Conservation (phyloP, 1,140 invertebrate species). For the Magallana ariakensis region DNA sequence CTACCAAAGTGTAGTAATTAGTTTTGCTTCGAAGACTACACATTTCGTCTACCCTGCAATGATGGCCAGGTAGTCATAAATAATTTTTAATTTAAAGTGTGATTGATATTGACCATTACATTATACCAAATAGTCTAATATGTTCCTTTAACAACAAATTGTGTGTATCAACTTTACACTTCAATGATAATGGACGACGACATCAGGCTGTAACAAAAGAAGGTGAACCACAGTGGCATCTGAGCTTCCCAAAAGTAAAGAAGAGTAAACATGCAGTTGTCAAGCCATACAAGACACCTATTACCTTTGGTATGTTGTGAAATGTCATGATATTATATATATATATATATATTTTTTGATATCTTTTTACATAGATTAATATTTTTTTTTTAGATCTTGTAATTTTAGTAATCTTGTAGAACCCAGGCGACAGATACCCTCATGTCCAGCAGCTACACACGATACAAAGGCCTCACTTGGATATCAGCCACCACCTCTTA, state of each 20-base stretch:
- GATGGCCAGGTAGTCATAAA: background rate
- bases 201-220: background rate
- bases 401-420: too few species aligned
- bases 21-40: background rate
- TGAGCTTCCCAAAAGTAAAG: too few species aligned
- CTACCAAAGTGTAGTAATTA: background rate
- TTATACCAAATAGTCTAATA: background rate
- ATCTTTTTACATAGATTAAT: background rate
- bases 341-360: too few species aligned
- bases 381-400: too few species aligned
- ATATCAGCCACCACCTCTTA: background rate
- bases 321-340: background rate
- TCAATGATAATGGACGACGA: too few species aligned
- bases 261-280: too few species aligned
- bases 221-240: background rate
- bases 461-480: fast-evolving
- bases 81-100: too few species aligned
- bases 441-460: too few species aligned
- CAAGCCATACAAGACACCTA: too few species aligned
- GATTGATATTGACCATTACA: too few species aligned
- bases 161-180: too few species aligned
- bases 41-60: background rate
- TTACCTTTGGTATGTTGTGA: too few species aligned
- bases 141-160: background rate
- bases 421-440: background rate